Evolutionary conservation across 1,140 invertebrate species (phyloP).

Genomic region (Oryctes rhinoceros): DNA sequence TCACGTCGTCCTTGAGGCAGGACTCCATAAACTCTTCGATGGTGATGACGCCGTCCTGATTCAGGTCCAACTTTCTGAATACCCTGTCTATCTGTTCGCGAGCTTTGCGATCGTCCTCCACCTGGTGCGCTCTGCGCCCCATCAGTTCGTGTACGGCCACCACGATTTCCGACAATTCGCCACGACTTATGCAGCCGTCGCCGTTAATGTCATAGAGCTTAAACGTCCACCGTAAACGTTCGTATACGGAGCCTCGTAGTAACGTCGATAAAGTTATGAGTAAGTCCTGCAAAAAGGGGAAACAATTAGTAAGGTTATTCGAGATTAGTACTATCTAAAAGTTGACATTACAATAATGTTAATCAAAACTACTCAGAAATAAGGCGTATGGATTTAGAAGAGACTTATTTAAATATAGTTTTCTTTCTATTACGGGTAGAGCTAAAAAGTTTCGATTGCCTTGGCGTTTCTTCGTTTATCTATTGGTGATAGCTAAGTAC

Average conservation of each 20-base stretch:
- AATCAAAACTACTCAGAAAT: no score
- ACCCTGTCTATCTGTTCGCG: constrained; percentile 84
- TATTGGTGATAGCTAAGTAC: no score
- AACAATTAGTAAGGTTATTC: background rate
- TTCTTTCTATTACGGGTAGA: no score
- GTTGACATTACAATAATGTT: no score
- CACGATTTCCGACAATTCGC: constrained; percentile 90
- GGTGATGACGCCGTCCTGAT: constrained; percentile 94
- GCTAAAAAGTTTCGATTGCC: no score
- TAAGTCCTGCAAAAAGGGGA: constrained; percentile 75
- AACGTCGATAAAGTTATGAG: constrained; percentile 89
- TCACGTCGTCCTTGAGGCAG: constrained; percentile 88
- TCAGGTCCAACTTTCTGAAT: constrained; percentile 90
- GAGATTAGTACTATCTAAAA: no score
- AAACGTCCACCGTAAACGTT: constrained; percentile 93
- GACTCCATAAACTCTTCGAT: constrained; percentile 97
- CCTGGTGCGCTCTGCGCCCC: constrained; percentile 74
- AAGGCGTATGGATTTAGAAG: no score
- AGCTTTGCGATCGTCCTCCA: constrained; percentile 81
- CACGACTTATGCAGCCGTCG: constrained; percentile 90
- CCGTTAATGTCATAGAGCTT: constrained; percentile 95
- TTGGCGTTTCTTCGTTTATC: no score
- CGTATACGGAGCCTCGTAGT: constrained; percentile 88
- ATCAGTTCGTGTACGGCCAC: constrained; percentile 92
- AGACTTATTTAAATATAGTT: no score